These are phyloP conservation scores for Drosophila rhopaloa DNA, from an alignment of 1,140 invertebrate genomes.

Conservation along the genomic window DNA sequence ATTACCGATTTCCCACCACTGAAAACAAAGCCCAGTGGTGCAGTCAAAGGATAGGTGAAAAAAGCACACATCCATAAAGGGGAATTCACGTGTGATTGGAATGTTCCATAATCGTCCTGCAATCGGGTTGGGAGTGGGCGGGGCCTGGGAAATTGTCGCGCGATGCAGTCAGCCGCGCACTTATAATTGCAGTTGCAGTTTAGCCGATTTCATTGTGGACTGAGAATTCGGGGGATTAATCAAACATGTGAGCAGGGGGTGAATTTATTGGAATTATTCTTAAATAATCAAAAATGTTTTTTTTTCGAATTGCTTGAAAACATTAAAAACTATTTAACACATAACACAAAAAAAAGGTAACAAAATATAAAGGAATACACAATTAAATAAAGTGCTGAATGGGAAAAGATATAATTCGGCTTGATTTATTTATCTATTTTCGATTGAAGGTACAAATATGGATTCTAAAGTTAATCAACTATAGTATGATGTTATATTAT, in stretches of 20 bases:
- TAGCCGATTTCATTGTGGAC: constrained; percentile 19
- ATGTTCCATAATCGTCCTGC: constrained; percentile 27
- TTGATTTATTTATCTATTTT: too few relatives aligned
- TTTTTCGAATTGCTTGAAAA: not conserved
- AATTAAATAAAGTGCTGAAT: too few relatives aligned
- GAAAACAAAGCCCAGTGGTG: constrained; percentile 29
- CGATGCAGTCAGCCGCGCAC: constrained; percentile 64
- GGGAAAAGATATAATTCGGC: too few relatives aligned
- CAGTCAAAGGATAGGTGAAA: constrained; percentile 58
- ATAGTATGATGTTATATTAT: too few relatives aligned
- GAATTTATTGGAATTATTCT: too few relatives aligned
- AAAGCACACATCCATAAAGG: constrained; percentile 30
- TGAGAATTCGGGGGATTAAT: not conserved
- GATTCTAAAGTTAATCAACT: too few relatives aligned
- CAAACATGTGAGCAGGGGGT: too few relatives aligned
- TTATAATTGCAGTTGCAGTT: constrained; percentile 82
- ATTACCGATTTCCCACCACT: not conserved
- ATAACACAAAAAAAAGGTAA: too few relatives aligned
- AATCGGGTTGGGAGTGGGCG: constrained; percentile 10
- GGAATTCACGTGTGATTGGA: constrained; percentile 62
- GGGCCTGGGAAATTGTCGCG: constrained; percentile 10
- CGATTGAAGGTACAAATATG: too few relatives aligned
- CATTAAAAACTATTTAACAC: too few relatives aligned
- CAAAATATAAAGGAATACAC: too few relatives aligned
- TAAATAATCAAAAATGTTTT: too few relatives aligned